Base-by-base conservation (phyloP, 2,888 invertebrate species). In the Tineola bisselliella region DNA sequence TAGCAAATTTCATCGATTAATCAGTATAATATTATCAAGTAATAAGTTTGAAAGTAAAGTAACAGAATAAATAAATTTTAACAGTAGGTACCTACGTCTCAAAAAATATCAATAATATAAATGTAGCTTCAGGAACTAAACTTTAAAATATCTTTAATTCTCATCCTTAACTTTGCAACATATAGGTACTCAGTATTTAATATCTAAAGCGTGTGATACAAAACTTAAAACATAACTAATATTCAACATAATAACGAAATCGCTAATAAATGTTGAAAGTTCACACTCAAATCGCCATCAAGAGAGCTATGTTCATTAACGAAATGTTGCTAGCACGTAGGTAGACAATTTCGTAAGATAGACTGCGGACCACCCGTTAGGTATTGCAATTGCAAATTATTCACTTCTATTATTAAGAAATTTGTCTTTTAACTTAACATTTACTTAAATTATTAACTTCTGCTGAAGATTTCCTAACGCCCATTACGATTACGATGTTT, bases 251-350 rank as follows among this genome's bases (percentile, higher is more conserved):
- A 25, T 75, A 79, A 77, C 79, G 75, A 70, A 75, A 71, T 66
- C 64, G 69, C 69, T 78, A 78, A 78, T 78, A 76, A 80, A 79
- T 73, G 75, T 66, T 63, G 65, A 65, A 79, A 81, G 71, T 81
- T 81, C 66, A 65, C 65, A 66, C 66, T 63, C 60, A 63, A 73
- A 77, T 74, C 66, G 72, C 70, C 71, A 69, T 64, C 70, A 65
- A 63, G 76, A 73, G 77, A 75, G 75, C 64, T 33, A 15, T 58
- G 17, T 33, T 15, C 38, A 38, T 38, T 38, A 38, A 38, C 38
- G 10, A 38, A 38, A 38, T 38, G 38, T 38, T 38, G 38, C 48
- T 18, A n/a, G 15, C n/a, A 48, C 48, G 48, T 48, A 48, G 13
- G 15, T 48, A 48, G 48, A 15, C 15, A 48, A 15, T 48, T 48